A percentile compares a stretch with the other conserved stretches of the same genome.
phyloP scores from a whole-genome alignment of 2,888 invertebrate genomes.

The Drosophila borealis region DNA sequence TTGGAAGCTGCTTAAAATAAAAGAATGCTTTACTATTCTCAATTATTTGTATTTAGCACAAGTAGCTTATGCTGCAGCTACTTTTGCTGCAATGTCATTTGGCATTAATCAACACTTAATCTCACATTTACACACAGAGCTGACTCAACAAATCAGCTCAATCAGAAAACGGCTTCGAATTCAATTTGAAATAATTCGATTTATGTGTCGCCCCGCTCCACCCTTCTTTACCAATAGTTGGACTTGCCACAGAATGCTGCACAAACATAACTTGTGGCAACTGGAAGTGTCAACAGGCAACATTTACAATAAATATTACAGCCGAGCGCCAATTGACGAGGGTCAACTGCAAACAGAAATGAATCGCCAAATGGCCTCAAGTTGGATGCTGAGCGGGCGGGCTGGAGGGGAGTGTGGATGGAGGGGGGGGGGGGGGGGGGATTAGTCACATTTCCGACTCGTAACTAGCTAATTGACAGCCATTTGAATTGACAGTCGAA shows the following conservation, averaged over 20 bases:
- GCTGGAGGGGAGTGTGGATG: no score
- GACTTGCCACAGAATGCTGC: slow-evolving; percentile 41
- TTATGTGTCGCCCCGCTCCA: slow-evolving; percentile 26
- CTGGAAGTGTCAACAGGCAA: slow-evolving; percentile 17
- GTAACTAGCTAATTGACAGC: slow-evolving; percentile 53
- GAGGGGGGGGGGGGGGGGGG: background rate
- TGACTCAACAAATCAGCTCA: slow-evolving; percentile 46
- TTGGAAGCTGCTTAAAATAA: background rate
- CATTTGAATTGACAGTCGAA: slow-evolving; percentile 25
- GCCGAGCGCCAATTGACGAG: slow-evolving; percentile 39
- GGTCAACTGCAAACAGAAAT: slow-evolving; percentile 49
- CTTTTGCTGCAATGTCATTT: slow-evolving; percentile 25
- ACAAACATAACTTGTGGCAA: slow-evolving; percentile 34
- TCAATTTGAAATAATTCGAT: slow-evolving; percentile 43
- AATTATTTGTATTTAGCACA: background rate
- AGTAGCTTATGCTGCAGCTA: no score
- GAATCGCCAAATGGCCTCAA: slow-evolving; percentile 28
- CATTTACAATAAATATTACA: slow-evolving; percentile 20
- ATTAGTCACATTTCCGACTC: slow-evolving; percentile 25
- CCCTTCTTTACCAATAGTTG: background rate
- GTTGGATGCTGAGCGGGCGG: no score
- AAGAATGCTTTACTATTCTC: background rate
- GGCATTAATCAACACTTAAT: slow-evolving; percentile 34
- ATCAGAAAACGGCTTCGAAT: slow-evolving; percentile 26
- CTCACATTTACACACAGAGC: slow-evolving; percentile 6